Conservation (phyloP, 2,888 invertebrate species). For the Ectropis crepuscularia region DNA sequence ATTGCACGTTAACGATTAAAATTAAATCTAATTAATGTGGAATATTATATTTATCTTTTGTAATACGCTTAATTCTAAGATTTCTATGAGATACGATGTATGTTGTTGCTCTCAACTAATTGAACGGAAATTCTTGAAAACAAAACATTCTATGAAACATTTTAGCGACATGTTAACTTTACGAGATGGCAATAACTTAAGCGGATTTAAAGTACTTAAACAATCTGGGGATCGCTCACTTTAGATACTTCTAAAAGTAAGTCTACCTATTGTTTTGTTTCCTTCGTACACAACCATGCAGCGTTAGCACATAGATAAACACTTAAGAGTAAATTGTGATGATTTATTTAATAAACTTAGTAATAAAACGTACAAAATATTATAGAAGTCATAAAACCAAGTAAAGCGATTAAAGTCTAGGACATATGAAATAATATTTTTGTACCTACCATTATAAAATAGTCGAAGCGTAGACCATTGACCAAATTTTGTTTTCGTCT, state of each 20-base stretch:
- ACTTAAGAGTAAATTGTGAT: conserved; percentile 72
- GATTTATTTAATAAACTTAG: conserved; percentile 64
- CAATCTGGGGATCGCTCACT: conserved; percentile 59
- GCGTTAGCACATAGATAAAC: conserved; percentile 45
- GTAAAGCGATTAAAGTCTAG: conserved; percentile 50
- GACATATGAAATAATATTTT: conserved; percentile 73
- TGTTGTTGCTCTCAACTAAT: conserved; percentile 34
- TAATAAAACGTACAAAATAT: conserved; percentile 81
- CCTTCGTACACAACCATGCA: conserved; percentile 51
- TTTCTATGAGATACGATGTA: conserved; percentile 31
- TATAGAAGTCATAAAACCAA: conserved; percentile 68
- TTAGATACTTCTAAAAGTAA: conserved; percentile 49
- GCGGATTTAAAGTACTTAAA: conserved; percentile 45
- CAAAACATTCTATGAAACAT: conserved; percentile 48
- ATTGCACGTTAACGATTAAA: conserved; percentile 53
- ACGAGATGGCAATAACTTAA: conserved; percentile 45
- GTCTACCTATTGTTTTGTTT: conserved; percentile 38
- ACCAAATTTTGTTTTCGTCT: conserved; percentile 63
- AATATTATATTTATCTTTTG: conserved; percentile 41
- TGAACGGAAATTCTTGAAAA: conserved; percentile 30
- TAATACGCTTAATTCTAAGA: conserved; percentile 38
- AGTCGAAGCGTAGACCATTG: conserved; percentile 68
- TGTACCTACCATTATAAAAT: conserved; percentile 78
- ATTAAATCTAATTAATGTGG: conserved; percentile 50
- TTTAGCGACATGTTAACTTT: conserved; percentile 14